phyloP scores from a whole-genome alignment of 2,113 vertebrate species.

The Prochilodus magdalenae region DNA sequence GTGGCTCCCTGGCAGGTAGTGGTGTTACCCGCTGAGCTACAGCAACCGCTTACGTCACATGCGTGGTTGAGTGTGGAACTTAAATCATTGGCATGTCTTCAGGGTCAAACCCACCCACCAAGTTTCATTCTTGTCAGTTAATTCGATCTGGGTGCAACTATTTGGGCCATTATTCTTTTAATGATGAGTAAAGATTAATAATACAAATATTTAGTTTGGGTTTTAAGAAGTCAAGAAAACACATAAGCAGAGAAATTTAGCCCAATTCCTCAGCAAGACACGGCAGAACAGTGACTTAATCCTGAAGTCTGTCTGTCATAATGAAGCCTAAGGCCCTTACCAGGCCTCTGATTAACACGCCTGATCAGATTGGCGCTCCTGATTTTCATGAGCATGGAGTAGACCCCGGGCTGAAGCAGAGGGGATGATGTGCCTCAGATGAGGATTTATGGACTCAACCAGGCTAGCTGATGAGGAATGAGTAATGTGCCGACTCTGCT shows the following conservation, averaged over 20 bases:
- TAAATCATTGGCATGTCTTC: no score
- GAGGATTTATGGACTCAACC: slow-evolving; percentile 37
- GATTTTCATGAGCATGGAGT: slow-evolving; percentile 22
- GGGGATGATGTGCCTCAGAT: slow-evolving; percentile 17
- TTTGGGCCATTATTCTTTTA: no score
- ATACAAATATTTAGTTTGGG: no score
- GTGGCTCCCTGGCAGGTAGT: no score
- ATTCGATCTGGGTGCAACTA: no score
- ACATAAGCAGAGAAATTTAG: slow-evolving; percentile 1
- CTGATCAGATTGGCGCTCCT: neutral
- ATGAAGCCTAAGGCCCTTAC: slow-evolving; percentile 28
- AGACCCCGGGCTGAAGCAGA: slow-evolving; percentile 10
- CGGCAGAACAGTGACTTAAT: slow-evolving; percentile 18
- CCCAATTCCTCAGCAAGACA: slow-evolving; percentile 24
- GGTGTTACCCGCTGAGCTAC: no score
- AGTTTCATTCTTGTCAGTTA: no score
- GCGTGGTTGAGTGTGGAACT: no score
- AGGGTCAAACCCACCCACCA: no score
- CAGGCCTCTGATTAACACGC: slow-evolving; percentile 49
- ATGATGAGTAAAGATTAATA: no score
- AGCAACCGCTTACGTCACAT: no score
- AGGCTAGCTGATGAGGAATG: slow-evolving; percentile 41
- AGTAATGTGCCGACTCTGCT: slow-evolving; percentile 29
- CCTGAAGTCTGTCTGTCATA: slow-evolving; percentile 32
- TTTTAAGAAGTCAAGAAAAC: neutral